Evolutionary conservation across 1,140 invertebrate genomes (phyloP).

Genomic region (Drosophila truncata): DNA sequence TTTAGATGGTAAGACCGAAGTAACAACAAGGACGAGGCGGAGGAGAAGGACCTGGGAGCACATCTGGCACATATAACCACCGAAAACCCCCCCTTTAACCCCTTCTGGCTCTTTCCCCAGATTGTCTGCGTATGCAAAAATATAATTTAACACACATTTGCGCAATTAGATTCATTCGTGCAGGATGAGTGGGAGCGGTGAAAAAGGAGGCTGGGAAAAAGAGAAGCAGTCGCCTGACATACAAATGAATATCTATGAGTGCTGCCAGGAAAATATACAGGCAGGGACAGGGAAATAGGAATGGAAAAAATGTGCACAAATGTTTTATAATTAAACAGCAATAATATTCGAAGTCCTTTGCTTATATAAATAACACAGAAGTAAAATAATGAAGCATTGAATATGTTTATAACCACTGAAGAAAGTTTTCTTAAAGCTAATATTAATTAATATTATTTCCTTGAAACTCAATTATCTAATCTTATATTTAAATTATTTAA

Average conservation of each 20-base stretch:
- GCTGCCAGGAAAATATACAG: conserved; percentile 35
- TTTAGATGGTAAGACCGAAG: conserved; percentile 46
- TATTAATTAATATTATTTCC: too few relatives aligned
- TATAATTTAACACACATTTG: conserved; percentile 84
- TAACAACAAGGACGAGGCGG: conserved; percentile 32
- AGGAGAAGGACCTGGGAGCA: conserved; percentile 6
- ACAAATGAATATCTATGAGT: conserved; percentile 83
- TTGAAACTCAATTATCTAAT: too few relatives aligned
- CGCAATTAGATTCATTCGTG: conserved; percentile 83
- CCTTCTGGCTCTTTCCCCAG: conserved; percentile 39
- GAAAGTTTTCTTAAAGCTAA: too few relatives aligned
- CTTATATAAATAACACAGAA: too few relatives aligned
- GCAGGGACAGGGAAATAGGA: not conserved
- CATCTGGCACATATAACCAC: conserved; percentile 42
- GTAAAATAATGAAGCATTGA: too few relatives aligned
- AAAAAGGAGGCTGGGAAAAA: conserved; percentile 19
- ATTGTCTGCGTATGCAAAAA: conserved; percentile 82
- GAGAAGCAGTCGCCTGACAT: conserved; percentile 55
- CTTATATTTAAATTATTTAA: too few relatives aligned
- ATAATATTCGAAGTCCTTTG: too few relatives aligned
- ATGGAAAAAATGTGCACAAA: too few relatives aligned
- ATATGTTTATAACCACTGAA: too few relatives aligned
- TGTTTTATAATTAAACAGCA: too few relatives aligned
- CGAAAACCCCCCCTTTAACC: conserved; percentile 22
- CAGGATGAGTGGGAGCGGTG: conserved; percentile 40